These are phyloP conservation scores for Apis mellifera DNA, from an alignment of 1,140 invertebrate genomes.

Conservation along the genomic window Amel_HAv3.1 CM009941.2:9883001-9883500, in stretches of 20 bases:
- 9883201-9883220: conserved; percentile 41
- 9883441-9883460: neutral
- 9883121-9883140: conserved; percentile 43
- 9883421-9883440: conserved; percentile 5
- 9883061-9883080: conserved; percentile 74
- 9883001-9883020: neutral
- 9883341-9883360: conserved; percentile 13
- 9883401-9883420: conserved; percentile 13
- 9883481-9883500: neutral
- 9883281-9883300: conserved; percentile 26
- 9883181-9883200: too few species aligned
- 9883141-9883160: conserved; percentile 26
- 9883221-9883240: conserved; percentile 29
- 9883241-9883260: conserved; percentile 44
- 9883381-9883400: conserved; percentile 40
- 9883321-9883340: neutral
- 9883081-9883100: conserved; percentile 59
- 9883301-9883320: neutral
- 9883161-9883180: too few species aligned
- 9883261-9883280: conserved; percentile 18
- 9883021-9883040: neutral
- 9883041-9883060: conserved; percentile 40
- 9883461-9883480: neutral
- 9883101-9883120: conserved; percentile 60
- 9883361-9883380: conserved; percentile 16